Base-by-base conservation (phyloP, 2,888 invertebrate species). In the Agrilus mali region DNA sequence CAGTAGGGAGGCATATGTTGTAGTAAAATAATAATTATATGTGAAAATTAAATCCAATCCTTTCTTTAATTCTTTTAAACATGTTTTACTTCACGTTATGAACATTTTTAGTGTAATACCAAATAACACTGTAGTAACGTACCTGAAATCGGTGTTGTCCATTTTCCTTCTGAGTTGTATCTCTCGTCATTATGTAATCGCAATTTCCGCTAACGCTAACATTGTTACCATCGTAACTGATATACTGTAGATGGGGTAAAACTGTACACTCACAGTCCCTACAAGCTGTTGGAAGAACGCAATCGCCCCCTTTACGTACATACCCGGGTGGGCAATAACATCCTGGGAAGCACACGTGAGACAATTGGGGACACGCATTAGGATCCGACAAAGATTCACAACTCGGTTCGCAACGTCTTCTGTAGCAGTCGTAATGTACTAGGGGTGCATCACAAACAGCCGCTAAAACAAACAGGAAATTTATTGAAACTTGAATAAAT, bases 121-220 rank as follows among this genome's bases (percentile, higher is more conserved):
- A n/a, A n/a, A n/a, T 34, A 34, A 13, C 7, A 13, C 5, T 34
- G 57, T 48, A 68, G 32, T n/a, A 27, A 3, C 10, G 10, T 27
- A 27, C 27, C 27, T 75, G 67, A 59, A 72, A 69, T 64, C 73
- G 52, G 58, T 70, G 61, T 12, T 62, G 62, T 8, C 72, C 74
- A 0, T 73, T 70, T 1, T 70, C 59, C 35, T 71, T 69, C n/a
- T 49, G 42, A 2, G 59, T 40, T 38, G 71, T 66, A 62, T 83
- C 80, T 31, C 82, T 67, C 0, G 87, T 80, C 41, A 88, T 75
- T 22, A 89, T 70, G 60, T 89, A 90, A 0, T 86, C 86, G 62
- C 93, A 93, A 61, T 86, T 86, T 5, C 86, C 87, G 50, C 82
- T 78, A 63, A 86, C 83, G 0, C 83, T 83, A 53, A 84, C 80